Evolutionary conservation across 1,140 invertebrate genomes (phyloP).

Genomic region (Bombus soroeensis): DNA sequence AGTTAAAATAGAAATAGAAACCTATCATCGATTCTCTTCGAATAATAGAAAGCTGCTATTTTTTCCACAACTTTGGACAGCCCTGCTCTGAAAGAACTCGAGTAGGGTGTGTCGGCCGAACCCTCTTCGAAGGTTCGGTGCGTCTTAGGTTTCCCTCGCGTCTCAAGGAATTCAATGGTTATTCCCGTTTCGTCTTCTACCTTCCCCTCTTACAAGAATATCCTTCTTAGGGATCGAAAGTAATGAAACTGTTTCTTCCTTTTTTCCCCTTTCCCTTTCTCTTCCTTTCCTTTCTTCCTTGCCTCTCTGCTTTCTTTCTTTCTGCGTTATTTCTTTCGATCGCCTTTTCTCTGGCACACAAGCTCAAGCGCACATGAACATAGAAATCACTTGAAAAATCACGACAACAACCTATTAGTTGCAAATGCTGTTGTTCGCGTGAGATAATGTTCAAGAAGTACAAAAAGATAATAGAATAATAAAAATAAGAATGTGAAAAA

Average conservation of each 20-base stretch:
- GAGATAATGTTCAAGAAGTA: neutral
- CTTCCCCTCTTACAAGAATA: slow-evolving; percentile 44
- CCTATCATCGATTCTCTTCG: neutral
- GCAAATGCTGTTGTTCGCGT: neutral
- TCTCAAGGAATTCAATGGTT: slow-evolving; percentile 54
- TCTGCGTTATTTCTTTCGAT: neutral
- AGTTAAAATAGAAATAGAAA: neutral
- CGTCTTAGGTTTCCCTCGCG: slow-evolving; percentile 47
- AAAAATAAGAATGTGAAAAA: neutral
- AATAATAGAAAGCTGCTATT: slow-evolving; percentile 48
- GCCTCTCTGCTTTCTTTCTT: neutral
- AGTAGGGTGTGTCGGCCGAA: slow-evolving; percentile 42
- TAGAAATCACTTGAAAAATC: neutral
- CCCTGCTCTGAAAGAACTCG: slow-evolving; percentile 37
- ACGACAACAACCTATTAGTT: neutral
- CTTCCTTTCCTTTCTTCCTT: neutral
- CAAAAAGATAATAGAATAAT: neutral
- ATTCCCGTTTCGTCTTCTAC: slow-evolving; percentile 51
- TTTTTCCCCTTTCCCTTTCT: too few relatives aligned
- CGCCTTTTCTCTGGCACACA: neutral
- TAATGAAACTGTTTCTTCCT: slow-evolving; percentile 59
- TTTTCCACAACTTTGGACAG: slow-evolving; percentile 55
- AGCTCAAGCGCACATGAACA: neutral
- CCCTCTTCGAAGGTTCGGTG: slow-evolving; percentile 34
- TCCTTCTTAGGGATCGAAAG: slow-evolving; percentile 56